Evolutionary conservation across 2,113 vertebrate species (phyloP).

Genomic region (Vanacampus margaritifer): DNA sequence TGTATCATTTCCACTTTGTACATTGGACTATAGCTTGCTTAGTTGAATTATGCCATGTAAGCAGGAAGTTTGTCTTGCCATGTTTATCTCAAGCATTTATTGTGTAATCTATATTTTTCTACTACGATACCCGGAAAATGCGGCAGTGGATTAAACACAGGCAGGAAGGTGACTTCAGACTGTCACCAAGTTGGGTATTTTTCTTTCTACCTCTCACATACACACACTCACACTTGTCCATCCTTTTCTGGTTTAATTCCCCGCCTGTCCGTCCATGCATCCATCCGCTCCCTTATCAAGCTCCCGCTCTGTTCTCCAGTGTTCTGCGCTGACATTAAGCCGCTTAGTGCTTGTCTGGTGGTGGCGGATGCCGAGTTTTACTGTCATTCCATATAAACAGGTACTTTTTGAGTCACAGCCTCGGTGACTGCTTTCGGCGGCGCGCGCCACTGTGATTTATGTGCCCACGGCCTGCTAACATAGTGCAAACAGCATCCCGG

Average conservation of each 20-base stretch:
- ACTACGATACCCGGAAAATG: conserved; percentile 65
- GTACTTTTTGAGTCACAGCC: conserved; percentile 59
- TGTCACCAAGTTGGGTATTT: conserved; percentile 52
- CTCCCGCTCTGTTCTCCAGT: conserved; percentile 37
- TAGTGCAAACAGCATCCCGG: conserved; percentile 28
- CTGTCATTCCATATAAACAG: conserved; percentile 63
- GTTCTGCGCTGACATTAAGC: conserved; percentile 65
- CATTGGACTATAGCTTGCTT: neutral
- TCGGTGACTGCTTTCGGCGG: conserved; percentile 19
- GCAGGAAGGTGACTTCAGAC: conserved; percentile 41
- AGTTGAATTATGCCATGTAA: neutral
- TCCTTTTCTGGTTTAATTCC: conserved; percentile 21
- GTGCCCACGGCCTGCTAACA: conserved; percentile 26
- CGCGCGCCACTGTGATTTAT: conserved; percentile 25
- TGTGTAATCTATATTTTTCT: conserved; percentile 59
- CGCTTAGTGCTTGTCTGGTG: conserved; percentile 59
- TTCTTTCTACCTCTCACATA: conserved; percentile 7
- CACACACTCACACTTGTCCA: conserved; percentile 22
- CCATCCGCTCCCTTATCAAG: conserved; percentile 22
- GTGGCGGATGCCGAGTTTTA: conserved; percentile 52
- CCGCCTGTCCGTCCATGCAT: conserved; percentile 30
- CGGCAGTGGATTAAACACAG: conserved; percentile 29
- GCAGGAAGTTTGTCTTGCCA: neutral
- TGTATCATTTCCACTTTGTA: too few relatives aligned
- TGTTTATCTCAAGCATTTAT: conserved; percentile 39